Evolutionary conservation across 2,888 invertebrate species (phyloP).

Genomic region (Cephus pulcher): DNA sequence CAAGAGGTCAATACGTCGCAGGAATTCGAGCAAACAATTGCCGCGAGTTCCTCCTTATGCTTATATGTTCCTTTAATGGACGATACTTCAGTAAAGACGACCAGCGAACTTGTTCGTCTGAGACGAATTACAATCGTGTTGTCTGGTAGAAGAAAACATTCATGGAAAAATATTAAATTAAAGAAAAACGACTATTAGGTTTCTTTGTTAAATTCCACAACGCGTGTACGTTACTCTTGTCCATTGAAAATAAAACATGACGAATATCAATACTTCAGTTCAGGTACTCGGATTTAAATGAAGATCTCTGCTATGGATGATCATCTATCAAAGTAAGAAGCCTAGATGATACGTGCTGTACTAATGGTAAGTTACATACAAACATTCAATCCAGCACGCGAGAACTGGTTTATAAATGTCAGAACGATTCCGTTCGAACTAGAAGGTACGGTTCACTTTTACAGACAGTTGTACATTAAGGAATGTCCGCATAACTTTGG

Average conservation of each 20-base stretch:
- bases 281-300: neutral
- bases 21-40: neutral
- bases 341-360: neutral
- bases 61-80: neutral
- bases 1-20: neutral
- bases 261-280: neutral
- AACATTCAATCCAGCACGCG: neutral
- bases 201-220: neutral
- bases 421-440: neutral
- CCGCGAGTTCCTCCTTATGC: neutral
- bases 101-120: neutral
- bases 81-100: neutral
- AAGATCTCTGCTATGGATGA: neutral
- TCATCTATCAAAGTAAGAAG: too few species aligned
- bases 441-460: neutral
- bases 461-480: neutral
- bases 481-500: neutral
- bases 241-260: neutral
- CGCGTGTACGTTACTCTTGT: neutral
- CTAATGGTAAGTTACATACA: neutral
- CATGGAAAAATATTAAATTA: neutral
- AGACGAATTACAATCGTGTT: neutral
- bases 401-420: neutral
- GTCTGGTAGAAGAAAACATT: neutral
- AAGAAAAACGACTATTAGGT: neutral